Evolutionary conservation across 2,797 vertebrate species (phyloP).

Genomic region (Rhinophrynus dorsalis): DNA sequence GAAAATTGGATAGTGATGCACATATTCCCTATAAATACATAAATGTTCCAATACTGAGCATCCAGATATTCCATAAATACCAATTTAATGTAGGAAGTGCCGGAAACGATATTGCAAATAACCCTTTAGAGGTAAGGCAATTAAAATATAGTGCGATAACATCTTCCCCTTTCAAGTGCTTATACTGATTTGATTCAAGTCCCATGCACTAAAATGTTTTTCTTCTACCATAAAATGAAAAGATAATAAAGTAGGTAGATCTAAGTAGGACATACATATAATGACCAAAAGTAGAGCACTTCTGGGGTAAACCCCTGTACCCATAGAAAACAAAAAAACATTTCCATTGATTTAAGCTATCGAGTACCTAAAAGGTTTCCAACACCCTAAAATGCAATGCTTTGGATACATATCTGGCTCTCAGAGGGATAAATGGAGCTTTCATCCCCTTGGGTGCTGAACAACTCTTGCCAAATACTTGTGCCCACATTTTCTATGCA

Average conservation of each 20-base stretch:
- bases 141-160: constrained; percentile 9
- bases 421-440: too few relatives aligned
- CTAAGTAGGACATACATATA: too few relatives aligned
- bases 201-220: not conserved
- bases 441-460: too few relatives aligned
- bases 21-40: constrained; percentile 22
- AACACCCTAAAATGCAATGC: too few relatives aligned
- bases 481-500: too few relatives aligned
- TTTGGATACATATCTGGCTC: too few relatives aligned
- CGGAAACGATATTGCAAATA: not conserved
- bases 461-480: too few relatives aligned
- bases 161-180: not conserved
- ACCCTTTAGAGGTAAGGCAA: not conserved
- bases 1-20: constrained; percentile 33
- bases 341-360: not conserved
- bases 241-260: not conserved
- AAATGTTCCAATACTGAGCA: constrained; percentile 19
- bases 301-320: not conserved
- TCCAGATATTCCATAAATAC: constrained; percentile 1
- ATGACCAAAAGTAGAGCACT: not conserved
- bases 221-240: not conserved
- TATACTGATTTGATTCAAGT: constrained; percentile 9
- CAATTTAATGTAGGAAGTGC: constrained; percentile 3
- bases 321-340: not conserved
- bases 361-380: too few relatives aligned